These are phyloP conservation scores for Phalacrocorax pelagicus DNA, from an alignment of 2,113 vertebrate species.

Conservation along the genomic window DNA sequence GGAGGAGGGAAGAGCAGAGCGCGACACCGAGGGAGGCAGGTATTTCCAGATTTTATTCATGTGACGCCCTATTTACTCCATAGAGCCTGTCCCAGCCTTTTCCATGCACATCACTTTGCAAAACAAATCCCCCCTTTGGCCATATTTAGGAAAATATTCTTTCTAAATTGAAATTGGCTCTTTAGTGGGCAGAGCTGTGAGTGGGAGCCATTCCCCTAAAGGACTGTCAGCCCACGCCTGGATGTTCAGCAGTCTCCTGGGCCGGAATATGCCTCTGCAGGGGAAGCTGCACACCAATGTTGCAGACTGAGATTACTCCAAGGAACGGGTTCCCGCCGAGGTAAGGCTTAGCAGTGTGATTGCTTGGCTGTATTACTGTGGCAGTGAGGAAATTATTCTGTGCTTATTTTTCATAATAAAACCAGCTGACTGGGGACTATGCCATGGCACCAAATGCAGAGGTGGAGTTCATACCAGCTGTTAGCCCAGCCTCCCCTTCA, in stretches of 20 bases:
- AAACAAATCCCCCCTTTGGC: neutral
- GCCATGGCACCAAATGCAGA: neutral
- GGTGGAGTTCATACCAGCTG: neutral
- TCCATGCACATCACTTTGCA: neutral
- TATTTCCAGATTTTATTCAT: neutral
- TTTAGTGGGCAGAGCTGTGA: neutral
- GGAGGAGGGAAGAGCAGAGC: neutral
- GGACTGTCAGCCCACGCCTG: neutral
- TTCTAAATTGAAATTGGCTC: neutral
- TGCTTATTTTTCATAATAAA: neutral
- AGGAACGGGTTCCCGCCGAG: neutral
- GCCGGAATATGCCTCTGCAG: neutral
- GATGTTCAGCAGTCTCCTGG: neutral
- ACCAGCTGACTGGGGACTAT: neutral
- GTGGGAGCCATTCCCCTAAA: neutral
- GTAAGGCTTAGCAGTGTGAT: neutral
- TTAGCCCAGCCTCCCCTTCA: neutral
- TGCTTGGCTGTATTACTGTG: neutral
- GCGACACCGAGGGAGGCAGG: accelerated
- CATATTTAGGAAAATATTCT: neutral
- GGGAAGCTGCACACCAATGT: neutral
- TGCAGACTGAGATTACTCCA: neutral
- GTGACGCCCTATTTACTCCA: neutral
- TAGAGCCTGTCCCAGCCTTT: neutral
- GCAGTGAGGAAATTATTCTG: neutral